Percentiles rank a stretch among this genome's conserved stretches.
phyloP scores from a whole-genome alignment of 2,113 vertebrate species.

The Carassius carassius region DNA sequence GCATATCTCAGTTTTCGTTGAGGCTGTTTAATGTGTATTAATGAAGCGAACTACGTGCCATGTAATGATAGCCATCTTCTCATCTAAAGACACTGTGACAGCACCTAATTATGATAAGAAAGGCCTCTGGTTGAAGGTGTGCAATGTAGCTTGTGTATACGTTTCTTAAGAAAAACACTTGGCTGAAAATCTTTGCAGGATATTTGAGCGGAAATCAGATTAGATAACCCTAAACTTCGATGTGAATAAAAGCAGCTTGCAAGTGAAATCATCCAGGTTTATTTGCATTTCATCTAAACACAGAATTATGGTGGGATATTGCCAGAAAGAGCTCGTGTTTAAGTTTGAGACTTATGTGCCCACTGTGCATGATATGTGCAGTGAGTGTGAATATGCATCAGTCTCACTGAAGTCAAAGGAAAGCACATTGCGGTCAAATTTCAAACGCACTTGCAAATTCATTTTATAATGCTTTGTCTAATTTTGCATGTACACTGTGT shows the following conservation, averaged over 20 bases:
- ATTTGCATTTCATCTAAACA: neutral
- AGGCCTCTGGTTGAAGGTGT: neutral
- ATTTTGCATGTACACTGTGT: slow-evolving; percentile 9
- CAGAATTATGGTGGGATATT: neutral
- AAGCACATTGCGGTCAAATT: slow-evolving; percentile 13
- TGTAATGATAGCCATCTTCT: neutral
- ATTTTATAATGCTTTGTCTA: neutral
- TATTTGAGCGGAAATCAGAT: neutral
- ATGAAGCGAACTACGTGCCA: neutral
- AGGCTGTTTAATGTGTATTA: slow-evolving; percentile 18
- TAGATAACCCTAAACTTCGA: neutral
- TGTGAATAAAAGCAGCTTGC: neutral
- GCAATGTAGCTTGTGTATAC: neutral
- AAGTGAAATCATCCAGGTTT: slow-evolving; percentile 4
- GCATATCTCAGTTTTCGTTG: neutral
- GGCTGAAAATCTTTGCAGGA: neutral
- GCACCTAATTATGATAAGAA: neutral
- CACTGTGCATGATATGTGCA: neutral
- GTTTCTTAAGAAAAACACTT: neutral
- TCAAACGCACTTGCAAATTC: slow-evolving; percentile 5
- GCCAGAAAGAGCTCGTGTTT: neutral
- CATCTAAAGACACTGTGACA: neutral
- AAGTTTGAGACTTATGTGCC: neutral
- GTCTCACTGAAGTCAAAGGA: neutral
- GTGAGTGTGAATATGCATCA: neutral